Base-by-base conservation (phyloP, 2,888 invertebrate genomes). In the Drosophila neonasuta region DNA sequence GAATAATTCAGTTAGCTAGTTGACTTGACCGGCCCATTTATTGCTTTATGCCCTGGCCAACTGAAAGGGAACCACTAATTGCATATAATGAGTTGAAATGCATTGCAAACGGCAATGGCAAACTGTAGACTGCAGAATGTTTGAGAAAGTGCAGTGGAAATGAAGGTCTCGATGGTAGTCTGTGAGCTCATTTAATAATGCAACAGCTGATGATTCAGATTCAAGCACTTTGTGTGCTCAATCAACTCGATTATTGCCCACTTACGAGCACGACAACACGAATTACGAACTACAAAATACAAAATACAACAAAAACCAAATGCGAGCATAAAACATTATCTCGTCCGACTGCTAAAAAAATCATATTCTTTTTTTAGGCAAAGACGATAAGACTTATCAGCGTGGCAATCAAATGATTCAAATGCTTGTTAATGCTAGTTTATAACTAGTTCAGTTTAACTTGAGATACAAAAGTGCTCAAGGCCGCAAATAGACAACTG, bases 1-100 rank as follows among this genome's bases (percentile, higher is more conserved):
- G 65, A 82, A 79, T 79, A 79, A 79, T 79, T 85, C 65, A 76
- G 64, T 85, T 85, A 82, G 48, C 62, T 24, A 36, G 66, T 60
- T 60, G 76, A 32, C 62, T 70, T 85, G 86, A 68, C 72, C 82
- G 17, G 15, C 60, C 29, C 46, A 62, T 54, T 58, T 61, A 65
- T 48, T 64, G 55, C 60, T 51, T 61, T 67, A 55, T 55, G 57
- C 29, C 50, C 13, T 39, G 60, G 54, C 55, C 57, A 64, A 58
- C 44, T 58, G 55, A 68, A 73, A 74, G 60, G 30, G 52, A 68
- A 50, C 64, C 78, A 74, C 74, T 74, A 74, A 74, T 74, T 74
- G 74, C 74, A 68, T 68, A 48, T 77, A 77, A 77, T 77, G 68
- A 77, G 74, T 68, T 74, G 45, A 68, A 74, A 73, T 64, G 63